phyloP scores from a whole-genome alignment of 2,113 vertebrate genomes.

The Lanius ludovicianus region DNA sequence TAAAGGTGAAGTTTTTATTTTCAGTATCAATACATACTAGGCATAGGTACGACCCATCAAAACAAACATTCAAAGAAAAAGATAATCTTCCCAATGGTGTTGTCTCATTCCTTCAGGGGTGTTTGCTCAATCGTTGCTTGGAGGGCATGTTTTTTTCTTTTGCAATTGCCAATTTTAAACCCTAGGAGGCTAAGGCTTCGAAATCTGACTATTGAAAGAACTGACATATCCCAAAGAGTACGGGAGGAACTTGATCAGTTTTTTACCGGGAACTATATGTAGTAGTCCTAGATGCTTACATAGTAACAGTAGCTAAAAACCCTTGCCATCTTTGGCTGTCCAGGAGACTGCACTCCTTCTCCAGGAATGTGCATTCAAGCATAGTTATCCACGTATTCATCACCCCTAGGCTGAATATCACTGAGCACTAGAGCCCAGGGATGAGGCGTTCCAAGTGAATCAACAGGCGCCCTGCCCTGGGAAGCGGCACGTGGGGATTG shows the following conservation, averaged over 20 bases:
- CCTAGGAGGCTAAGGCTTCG: not conserved
- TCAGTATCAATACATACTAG: not conserved
- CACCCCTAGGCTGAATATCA: not conserved
- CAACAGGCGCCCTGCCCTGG: not conserved
- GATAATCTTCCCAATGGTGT: not conserved
- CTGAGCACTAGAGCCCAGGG: not conserved
- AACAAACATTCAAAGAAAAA: fast-evolving
- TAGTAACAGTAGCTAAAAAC: slow-evolving; percentile 52
- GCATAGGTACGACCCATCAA: not conserved
- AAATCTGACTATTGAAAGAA: not conserved
- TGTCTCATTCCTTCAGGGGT: not conserved
- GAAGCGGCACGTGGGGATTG: not conserved
- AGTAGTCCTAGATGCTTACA: slow-evolving; percentile 21
- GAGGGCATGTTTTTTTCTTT: not conserved
- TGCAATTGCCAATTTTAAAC: not conserved
- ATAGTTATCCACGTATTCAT: slow-evolving; percentile 13
- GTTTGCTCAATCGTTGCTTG: not conserved
- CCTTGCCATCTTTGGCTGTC: slow-evolving; percentile 10
- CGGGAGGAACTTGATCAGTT: not conserved
- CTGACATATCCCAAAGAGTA: not conserved
- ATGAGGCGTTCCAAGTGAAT: not conserved
- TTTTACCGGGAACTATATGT: not conserved
- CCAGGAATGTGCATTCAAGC: slow-evolving; percentile 18
- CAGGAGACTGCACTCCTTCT: slow-evolving; percentile 28
- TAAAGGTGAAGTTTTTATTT: not conserved